Conservation (phyloP, 1,140 invertebrate genomes). For the Drosophila takahashii region DNA sequence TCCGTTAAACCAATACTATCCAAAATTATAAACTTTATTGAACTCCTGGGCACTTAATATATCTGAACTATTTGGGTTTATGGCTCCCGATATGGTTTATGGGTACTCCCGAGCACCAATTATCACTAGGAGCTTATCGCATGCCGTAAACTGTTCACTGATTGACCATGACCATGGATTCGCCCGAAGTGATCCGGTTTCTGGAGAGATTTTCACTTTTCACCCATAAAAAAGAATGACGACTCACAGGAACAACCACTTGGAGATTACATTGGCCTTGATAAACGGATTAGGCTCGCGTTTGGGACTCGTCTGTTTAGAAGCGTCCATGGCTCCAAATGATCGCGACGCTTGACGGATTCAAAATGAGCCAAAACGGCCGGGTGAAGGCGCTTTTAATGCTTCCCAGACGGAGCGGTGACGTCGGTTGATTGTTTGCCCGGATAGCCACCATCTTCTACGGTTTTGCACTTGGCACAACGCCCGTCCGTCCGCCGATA, state of each 20-base stretch:
- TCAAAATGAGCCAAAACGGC: constrained; percentile 34
- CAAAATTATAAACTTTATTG: background rate
- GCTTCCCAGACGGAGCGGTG: constrained; percentile 12
- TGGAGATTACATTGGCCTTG: constrained; percentile 64
- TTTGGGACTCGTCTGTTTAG: constrained; percentile 33
- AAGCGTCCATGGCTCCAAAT: constrained; percentile 59
- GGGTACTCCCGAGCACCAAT: background rate
- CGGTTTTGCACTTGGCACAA: constrained; percentile 71
- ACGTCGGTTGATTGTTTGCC: constrained; percentile 34
- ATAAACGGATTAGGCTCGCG: constrained; percentile 64
- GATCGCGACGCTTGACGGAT: constrained; percentile 18
- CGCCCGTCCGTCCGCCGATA: constrained; percentile 40
- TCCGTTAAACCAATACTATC: too few relatives aligned
- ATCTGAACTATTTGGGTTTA: constrained; percentile 3
- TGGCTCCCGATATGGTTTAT: constrained; percentile 13
- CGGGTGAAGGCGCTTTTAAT: constrained; percentile 40
- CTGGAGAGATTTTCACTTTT: constrained; percentile 10
- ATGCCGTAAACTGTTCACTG: constrained; percentile 13
- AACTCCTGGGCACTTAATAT: background rate
- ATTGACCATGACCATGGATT: constrained; percentile 31
- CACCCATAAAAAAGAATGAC: constrained; percentile 7
- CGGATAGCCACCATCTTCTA: constrained; percentile 38
- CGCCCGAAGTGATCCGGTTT: background rate
- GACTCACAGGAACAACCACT: constrained; percentile 71
- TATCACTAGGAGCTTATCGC: constrained; percentile 6